Percentiles rank a stretch among this genome's conserved stretches.
Conservation (phyloP, 2,888 invertebrate species). For the Busseola fusca region DNA sequence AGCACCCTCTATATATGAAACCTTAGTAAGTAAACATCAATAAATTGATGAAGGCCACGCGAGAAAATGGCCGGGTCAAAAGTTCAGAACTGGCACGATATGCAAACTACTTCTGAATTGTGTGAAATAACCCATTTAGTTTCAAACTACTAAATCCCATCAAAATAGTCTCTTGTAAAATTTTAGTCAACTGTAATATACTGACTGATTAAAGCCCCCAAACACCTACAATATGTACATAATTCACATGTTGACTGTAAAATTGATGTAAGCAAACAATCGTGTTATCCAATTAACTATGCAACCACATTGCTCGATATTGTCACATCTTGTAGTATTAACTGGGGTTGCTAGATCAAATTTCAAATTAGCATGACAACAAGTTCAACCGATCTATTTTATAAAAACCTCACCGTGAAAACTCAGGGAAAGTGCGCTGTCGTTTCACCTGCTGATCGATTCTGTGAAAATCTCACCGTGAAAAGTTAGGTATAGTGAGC, state of each 20-base stretch:
- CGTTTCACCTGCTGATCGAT: too few species aligned
- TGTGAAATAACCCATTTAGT: slow-evolving; percentile 42
- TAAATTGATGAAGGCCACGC: slow-evolving; percentile 34
- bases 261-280: slow-evolving; percentile 63
- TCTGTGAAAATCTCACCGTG: too few species aligned
- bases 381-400: background rate
- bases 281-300: slow-evolving; percentile 69
- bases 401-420: too few species aligned
- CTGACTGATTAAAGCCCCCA: slow-evolving; percentile 35
- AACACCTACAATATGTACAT: slow-evolving; percentile 1
- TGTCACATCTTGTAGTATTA: slow-evolving; percentile 39
- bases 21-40: slow-evolving; percentile 27
- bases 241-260: slow-evolving; percentile 41
- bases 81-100: slow-evolving; percentile 35
- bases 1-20: background rate
- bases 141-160: slow-evolving; percentile 34
- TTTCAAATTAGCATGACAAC: slow-evolving; percentile 18
- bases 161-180: slow-evolving; percentile 29
- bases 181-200: slow-evolving; percentile 29
- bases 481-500: too few species aligned
- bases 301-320: slow-evolving; percentile 60
- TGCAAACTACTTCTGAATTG: slow-evolving; percentile 46
- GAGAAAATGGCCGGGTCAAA: slow-evolving; percentile 32
- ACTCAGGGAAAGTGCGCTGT: too few species aligned
- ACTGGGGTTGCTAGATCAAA: slow-evolving; percentile 31